Evolutionary conservation across 1,140 invertebrate species (phyloP), one percentile per base, ranked within the genome.

Genomic region (Hirudo medicinalis): DNA sequence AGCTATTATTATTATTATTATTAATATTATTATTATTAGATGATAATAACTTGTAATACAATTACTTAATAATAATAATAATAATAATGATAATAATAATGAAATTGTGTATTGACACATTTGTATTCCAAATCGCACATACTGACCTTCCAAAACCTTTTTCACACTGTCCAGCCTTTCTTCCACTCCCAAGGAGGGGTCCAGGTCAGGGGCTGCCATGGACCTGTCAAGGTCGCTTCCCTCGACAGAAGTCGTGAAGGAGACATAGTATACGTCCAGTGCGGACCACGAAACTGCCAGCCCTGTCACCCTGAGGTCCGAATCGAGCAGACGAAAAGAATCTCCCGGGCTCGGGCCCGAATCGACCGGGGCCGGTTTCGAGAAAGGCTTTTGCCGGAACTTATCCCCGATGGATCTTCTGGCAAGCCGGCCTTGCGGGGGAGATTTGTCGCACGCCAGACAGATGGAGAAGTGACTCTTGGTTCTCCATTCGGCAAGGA

Each of bases 271-370:
- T 32, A 78, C 77, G 76, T 82, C 80, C 19, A 76, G 76, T 66
- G 77, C 74, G 11, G 77, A 78, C 82, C 82, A 83, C 57, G 76
- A 79, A 13, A 83, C 76, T 60, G 82, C 79, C 63, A 83, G 20
- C 57, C 82, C 82, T 25, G 80, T 78, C 36, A 83, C 72, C 5
- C 77, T 57, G 13, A 78, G 49, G 32, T 49, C 43, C 9, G 43
- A 49, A 49, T 49, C 43, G 43, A 49, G 4, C 43, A 49, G 43
- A 49, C 43, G 43, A 49, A 49, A 49, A 17, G 43, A 49, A 49
- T 13, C 43, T 49, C 43, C 15, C 11, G 1, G 13, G 43, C 43
- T 49, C 13, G 9, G 43, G 9, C 11, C 15, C 1, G 43, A 49
- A 49, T 49, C 11, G 13, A 0, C 43, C 3, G 15, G 43, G 15